phyloP scores from a whole-genome alignment of 92 coral and sea anemone species.

The Phenganax stokvisi region DNA sequence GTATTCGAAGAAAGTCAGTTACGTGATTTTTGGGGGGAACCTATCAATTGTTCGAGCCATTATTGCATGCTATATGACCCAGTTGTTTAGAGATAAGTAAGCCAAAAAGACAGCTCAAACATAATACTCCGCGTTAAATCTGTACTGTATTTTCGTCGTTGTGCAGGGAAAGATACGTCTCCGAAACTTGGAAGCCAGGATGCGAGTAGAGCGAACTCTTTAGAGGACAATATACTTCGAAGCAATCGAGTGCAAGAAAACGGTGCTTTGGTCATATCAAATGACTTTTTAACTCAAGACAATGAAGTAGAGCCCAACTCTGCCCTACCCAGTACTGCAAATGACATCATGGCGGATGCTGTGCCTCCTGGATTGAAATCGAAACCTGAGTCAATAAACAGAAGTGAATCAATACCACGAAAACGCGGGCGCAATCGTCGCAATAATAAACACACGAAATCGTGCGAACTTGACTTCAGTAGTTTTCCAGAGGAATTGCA shows the following conservation, averaged over 20 bases:
- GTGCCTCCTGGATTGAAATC: conserved; percentile 26
- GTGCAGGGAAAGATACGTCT: conserved; percentile 2
- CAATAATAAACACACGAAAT: conserved; percentile 73
- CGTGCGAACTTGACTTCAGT: conserved; percentile 90
- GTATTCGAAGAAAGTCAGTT: neutral
- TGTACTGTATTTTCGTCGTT: neutral
- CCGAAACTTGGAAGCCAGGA: neutral
- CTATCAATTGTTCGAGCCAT: neutral
- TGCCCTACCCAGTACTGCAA: conserved; percentile 62
- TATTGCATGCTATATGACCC: too few species aligned
- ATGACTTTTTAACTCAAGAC: conserved; percentile 30
- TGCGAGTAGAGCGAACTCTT: conserved; percentile 10
- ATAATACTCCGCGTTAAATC: neutral
- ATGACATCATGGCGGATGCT: conserved; percentile 45
- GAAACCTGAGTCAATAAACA: conserved; percentile 12
- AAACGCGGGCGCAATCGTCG: conserved; percentile 37
- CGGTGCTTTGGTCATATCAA: conserved; percentile 30
- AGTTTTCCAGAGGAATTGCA: conserved; percentile 72
- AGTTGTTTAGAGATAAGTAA: too few species aligned
- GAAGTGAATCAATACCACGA: conserved; percentile 25
- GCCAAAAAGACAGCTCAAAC: too few species aligned
- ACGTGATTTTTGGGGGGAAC: neutral
- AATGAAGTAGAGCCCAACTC: conserved; percentile 55
- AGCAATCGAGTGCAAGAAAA: conserved; percentile 12
- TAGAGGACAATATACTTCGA: conserved; percentile 21